These are phyloP conservation scores for Dicyrtoma fusca DNA, from an alignment of 2,888 invertebrate genomes.

Conservation along the genomic window DNA sequence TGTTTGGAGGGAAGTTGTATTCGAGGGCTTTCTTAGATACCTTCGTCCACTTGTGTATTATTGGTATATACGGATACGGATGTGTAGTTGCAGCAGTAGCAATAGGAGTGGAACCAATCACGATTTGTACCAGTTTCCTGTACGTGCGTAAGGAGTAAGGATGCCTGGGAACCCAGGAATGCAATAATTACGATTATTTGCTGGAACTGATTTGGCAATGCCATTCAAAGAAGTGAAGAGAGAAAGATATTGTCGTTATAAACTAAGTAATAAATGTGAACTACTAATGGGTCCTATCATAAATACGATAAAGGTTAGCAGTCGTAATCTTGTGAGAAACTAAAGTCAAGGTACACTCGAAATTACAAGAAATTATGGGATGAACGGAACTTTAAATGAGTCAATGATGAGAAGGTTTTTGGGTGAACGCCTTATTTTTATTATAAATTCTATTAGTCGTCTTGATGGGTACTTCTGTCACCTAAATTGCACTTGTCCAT, in stretches of 20 bases:
- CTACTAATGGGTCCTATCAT: constrained; percentile 24
- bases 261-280: constrained; percentile 26
- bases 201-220: constrained; percentile 11
- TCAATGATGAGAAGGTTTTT: constrained; percentile 27
- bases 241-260: constrained; percentile 15
- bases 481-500: no score
- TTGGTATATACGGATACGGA: no score
- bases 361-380: constrained; percentile 5
- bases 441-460: constrained; percentile 16
- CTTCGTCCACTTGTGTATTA: no score
- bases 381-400: constrained; percentile 23
- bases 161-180: constrained; percentile 1
- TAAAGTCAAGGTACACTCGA: constrained; percentile 9
- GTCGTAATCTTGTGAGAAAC: no score
- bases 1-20: background rate
- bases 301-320: constrained; percentile 2
- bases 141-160: background rate
- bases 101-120: no score
- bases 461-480: no score
- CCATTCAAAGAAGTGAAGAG: constrained; percentile 5
- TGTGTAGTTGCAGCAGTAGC: no score
- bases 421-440: constrained; percentile 25
- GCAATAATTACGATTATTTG: constrained; percentile 2
- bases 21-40: no score
- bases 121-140: background rate